Conservation (phyloP, 1,140 invertebrate species). For the Antheraea pernyi region DNA sequence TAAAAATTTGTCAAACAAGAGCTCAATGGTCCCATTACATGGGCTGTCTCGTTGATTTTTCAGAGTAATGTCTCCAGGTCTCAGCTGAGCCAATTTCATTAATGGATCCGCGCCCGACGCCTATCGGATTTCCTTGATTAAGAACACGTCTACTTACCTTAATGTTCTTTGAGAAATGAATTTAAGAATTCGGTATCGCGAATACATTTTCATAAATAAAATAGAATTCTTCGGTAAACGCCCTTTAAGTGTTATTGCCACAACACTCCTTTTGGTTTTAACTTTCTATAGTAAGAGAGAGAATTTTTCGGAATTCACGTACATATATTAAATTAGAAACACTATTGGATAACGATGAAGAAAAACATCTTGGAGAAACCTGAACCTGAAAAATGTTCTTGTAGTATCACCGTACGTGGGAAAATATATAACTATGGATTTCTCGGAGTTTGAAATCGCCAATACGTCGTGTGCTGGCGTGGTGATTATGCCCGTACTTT, state of each 20-base stretch:
- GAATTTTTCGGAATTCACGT: too few species aligned
- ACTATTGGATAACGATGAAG: too few species aligned
- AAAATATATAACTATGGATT: too few species aligned
- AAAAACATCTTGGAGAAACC: too few species aligned
- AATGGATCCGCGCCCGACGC: constrained; percentile 15
- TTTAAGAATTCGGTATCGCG: not conserved
- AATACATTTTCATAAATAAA: not conserved
- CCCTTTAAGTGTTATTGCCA: not conserved
- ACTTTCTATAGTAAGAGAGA: too few species aligned
- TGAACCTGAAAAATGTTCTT: too few species aligned
- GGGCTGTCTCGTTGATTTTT: constrained; percentile 6
- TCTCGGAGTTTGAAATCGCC: too few species aligned
- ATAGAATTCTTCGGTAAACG: not conserved
- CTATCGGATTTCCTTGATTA: constrained; percentile 25
- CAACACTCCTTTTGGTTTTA: too few species aligned
- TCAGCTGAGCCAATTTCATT: constrained; percentile 22
- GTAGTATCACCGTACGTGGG: too few species aligned
- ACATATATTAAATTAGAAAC: too few species aligned
- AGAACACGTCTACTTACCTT: constrained; percentile 18
- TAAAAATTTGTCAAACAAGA: not conserved
- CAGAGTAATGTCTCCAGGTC: constrained; percentile 5
- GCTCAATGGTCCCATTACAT: constrained; percentile 3
- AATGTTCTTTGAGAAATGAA: constrained; percentile 12
- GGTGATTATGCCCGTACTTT: too few species aligned
- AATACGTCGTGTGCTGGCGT: too few species aligned